phyloP scores from a whole-genome alignment of 1,140 invertebrate genomes.

The Cepaea nemoralis region DNA sequence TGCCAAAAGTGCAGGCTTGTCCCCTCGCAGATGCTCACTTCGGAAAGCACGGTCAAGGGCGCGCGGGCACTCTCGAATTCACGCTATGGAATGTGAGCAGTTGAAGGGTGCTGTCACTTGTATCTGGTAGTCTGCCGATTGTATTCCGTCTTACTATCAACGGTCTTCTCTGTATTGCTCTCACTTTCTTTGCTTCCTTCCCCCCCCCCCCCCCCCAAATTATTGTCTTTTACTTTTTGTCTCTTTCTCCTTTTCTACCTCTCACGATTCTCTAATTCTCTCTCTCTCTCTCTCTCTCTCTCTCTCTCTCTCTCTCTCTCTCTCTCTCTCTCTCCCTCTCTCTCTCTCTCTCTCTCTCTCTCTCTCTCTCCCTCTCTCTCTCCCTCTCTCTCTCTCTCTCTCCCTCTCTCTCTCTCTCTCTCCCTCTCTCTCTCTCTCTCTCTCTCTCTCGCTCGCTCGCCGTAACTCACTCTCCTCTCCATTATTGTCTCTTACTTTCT shows the following conservation, averaged over 20 bases:
- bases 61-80: too few relatives aligned
- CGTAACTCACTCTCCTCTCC: too few relatives aligned
- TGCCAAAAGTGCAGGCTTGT: background rate
- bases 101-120: too few relatives aligned
- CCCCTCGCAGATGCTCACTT: too few relatives aligned
- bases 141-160: background rate
- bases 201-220: too few relatives aligned
- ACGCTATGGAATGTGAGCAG: too few relatives aligned
- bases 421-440: too few relatives aligned
- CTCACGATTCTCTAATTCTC: background rate
- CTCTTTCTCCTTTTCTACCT: background rate
- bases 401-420: too few relatives aligned
- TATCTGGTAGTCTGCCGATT: too few relatives aligned
- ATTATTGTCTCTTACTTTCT: too few relatives aligned
- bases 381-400: slow-evolving; percentile 20
- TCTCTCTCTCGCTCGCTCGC: too few relatives aligned
- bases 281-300: slow-evolving; percentile 8
- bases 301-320: background rate
- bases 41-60: background rate
- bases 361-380: slow-evolving; percentile 13
- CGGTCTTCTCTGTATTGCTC: background rate
- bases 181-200: background rate
- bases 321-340: background rate
- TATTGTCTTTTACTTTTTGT: background rate
- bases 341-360: background rate